These are phyloP conservation scores for Phorcus lineatus DNA, from an alignment of 2,888 invertebrate species.

Conservation along the genomic window DNA sequence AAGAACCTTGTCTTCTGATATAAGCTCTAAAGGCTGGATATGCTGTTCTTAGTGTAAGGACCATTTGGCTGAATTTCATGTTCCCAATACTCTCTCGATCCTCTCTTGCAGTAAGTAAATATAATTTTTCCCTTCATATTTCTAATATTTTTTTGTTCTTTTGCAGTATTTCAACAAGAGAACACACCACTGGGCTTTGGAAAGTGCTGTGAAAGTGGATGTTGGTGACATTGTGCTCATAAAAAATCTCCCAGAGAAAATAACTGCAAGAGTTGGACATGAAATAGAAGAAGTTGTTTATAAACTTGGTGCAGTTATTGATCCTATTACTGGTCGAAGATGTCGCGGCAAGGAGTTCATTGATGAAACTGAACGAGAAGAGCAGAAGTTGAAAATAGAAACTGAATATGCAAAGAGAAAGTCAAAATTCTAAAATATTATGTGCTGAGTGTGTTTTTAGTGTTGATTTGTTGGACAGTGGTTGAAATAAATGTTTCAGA, in stretches of 20 bases:
- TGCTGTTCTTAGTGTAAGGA: too few relatives aligned
- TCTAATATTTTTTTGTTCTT: neutral
- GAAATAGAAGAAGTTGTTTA: slow-evolving; percentile 58
- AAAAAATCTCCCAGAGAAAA: slow-evolving; percentile 42
- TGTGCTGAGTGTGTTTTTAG: too few relatives aligned
- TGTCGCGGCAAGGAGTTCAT: slow-evolving; percentile 64
- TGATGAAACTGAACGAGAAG: slow-evolving; percentile 50
- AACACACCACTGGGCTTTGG: slow-evolving; percentile 51
- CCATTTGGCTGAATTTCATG: too few relatives aligned
- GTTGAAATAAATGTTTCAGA: neutral
- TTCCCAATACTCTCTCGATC: too few relatives aligned
- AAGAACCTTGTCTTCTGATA: too few relatives aligned
- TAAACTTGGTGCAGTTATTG: slow-evolving; percentile 58
- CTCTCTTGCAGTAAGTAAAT: too few relatives aligned
- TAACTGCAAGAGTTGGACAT: slow-evolving; percentile 46
- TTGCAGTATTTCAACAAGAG: slow-evolving; percentile 65
- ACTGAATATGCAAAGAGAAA: neutral
- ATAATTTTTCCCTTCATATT: too few relatives aligned
- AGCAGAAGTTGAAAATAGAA: slow-evolving; percentile 33
- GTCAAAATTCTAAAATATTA: neutral
- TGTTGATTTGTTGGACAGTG: neutral
- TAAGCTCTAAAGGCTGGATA: too few relatives aligned
- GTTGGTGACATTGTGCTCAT: slow-evolving; percentile 61
- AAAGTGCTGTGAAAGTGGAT: slow-evolving; percentile 33
- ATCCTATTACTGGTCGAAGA: slow-evolving; percentile 66